Base-by-base conservation (phyloP, 2,113 vertebrate species). In the Cottus gobio region DNA sequence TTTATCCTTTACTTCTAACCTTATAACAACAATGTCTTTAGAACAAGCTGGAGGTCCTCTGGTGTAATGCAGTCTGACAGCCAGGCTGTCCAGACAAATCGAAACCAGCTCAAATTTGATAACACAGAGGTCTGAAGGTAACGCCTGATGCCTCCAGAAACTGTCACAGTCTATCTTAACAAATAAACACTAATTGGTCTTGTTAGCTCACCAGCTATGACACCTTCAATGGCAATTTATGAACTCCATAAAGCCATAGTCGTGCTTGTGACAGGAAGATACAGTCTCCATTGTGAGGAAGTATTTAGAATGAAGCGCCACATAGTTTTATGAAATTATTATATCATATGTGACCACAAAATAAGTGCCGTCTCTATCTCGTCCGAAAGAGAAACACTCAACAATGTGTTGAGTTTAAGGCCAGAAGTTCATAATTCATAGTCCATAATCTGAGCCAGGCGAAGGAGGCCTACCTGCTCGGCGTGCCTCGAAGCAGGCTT, bases 401-500 rank as follows among this genome's bases (percentile, higher is more conserved):
- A 31, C 7, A 50, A 16, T 2, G 20, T 44, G 18, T 13, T 31
- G 2, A n/a, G 10, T 77, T 66, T 5, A 65, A 52, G 30, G 26
- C 37, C 31, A 62, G 9, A 30, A 50, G 20, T 79, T 87, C 56
- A 57, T 39, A 39, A 39, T 39, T 39, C 37, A 39, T 10, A 50
- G 3, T 12, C 39, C 36, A 57, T 4, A 48, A 79, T 8, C 2
- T 28, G 50, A 50, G 54, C 2, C 6, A n/a, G 39, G 67, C 15
- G 15, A 58, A 71, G 82, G 46, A 10, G 1, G 15, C 74, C 22
- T 50, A 99, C 98, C 98, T 93, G 98, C 97, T 93, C 95, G 94
- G 62, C 96, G 96, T 12, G 97, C 98, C 90, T 99, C 98, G 0
- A 95, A 95, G 89, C 98, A 99, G 67, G 98, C 98, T 82, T 96